phyloP scores from a whole-genome alignment of 2,888 invertebrate species.

The Drosophila falleni region DNA sequence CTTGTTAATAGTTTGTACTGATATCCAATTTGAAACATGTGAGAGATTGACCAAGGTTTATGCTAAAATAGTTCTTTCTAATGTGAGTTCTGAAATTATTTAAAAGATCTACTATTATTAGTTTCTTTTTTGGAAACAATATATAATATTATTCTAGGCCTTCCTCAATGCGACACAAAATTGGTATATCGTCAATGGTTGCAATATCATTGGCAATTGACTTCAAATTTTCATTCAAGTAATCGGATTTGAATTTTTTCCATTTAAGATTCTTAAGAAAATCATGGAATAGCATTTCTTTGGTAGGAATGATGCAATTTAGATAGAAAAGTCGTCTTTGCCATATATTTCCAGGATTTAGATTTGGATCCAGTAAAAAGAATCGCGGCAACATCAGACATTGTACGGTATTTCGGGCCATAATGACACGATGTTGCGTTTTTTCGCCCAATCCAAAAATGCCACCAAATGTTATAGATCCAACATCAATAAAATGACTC shows the following conservation, averaged over 20 bases:
- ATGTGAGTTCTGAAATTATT: background rate
- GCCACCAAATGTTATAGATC: slow-evolving; percentile 81
- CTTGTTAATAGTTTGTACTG: background rate
- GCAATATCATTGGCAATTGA: slow-evolving; percentile 63
- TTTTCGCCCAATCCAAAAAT: slow-evolving; percentile 90
- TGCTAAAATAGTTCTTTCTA: background rate
- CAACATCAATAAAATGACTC: slow-evolving; percentile 84
- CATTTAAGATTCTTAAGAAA: slow-evolving; percentile 80
- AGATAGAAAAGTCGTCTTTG: slow-evolving; percentile 81
- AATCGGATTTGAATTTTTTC: slow-evolving; percentile 79
- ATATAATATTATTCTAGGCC: slow-evolving; percentile 40
- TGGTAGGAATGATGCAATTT: slow-evolving; percentile 82
- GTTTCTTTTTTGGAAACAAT: background rate
- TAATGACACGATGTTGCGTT: slow-evolving; percentile 89
- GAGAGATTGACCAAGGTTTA: background rate
- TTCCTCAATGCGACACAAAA: slow-evolving; percentile 83
- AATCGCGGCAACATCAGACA: slow-evolving; percentile 90
- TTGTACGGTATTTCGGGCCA: slow-evolving; percentile 88
- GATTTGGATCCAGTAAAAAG: slow-evolving; percentile 88
- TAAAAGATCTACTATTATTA: background rate
- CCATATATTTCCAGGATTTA: slow-evolving; percentile 85
- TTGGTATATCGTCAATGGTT: slow-evolving; percentile 81
- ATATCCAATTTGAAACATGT: background rate
- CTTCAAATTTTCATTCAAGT: slow-evolving; percentile 60
- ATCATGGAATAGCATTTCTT: slow-evolving; percentile 78